Evolutionary conservation across 2,797 vertebrate genomes (phyloP).

Genomic region (Centroberyx gerrardi): DNA sequence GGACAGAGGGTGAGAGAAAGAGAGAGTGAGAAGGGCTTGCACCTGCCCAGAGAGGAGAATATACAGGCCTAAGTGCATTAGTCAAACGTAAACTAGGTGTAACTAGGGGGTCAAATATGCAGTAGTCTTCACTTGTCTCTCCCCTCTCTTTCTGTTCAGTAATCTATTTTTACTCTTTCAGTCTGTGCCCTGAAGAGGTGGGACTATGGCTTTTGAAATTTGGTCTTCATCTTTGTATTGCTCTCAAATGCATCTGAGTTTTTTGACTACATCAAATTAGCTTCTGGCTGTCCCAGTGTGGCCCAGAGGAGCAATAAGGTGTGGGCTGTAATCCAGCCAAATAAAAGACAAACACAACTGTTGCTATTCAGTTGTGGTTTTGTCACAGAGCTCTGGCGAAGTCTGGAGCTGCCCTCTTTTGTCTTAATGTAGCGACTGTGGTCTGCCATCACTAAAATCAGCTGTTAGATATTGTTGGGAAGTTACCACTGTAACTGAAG

Average conservation of each 20-base stretch:
- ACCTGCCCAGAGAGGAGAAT: constrained; percentile 10
- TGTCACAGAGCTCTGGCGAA: neutral
- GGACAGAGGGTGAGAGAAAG: constrained; percentile 14
- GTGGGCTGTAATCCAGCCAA: constrained; percentile 1
- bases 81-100: constrained; percentile 1
- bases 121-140: neutral
- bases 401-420: neutral
- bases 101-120: constrained; percentile 20
- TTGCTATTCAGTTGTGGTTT: neutral
- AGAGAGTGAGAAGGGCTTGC: constrained; percentile 5
- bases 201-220: neutral
- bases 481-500: neutral
- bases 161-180: constrained; percentile 8
- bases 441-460: neutral
- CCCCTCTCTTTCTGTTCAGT: constrained; percentile 23
- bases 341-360: constrained; percentile 7
- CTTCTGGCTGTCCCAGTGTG: neutral
- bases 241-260: constrained; percentile 3
- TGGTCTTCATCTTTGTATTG: neutral
- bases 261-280: constrained; percentile 6
- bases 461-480: neutral
- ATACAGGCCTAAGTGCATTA: constrained; percentile 13
- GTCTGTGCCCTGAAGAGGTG: neutral
- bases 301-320: neutral
- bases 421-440: neutral